Evolutionary conservation across 2,888 invertebrate genomes (phyloP), one percentile per base, ranked within the genome.

Genomic region (Cheilosia pagana): DNA sequence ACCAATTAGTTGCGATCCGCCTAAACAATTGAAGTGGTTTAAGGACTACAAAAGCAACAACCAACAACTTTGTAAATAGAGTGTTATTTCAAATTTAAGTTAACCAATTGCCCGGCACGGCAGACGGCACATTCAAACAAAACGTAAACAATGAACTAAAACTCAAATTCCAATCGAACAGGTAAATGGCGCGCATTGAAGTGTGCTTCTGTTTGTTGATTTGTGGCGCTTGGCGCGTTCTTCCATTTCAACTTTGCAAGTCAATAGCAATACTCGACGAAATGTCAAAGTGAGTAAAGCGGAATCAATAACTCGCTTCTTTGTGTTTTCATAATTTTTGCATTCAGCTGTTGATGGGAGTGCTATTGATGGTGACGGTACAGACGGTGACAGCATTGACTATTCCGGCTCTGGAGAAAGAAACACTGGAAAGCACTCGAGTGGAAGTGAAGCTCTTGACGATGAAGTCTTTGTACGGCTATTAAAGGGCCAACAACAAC

Each of bases 391-490:
- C 62, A 68, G 45, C 39, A 63, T 16, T 50, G 65, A 60, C 43
- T 59, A 25, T 35, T 39, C 16, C 41, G 10, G 8, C 21, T 35
- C n/a, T 7, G 52, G 14, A 39, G 68, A 28, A 50, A 59, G 43
- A 41, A 65, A 55, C 7, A 50, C 35, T 43, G 53, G 39, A 31
- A 76, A 71, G 65, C 71, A 76, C 75, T 75, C 67, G 60, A 71
- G 62, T 67, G 81, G 81, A 85, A 85, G 81, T 71, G 75, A 81
- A 59, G 50, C 75, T 63, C 85, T 85, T 65, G 60, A 76, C 50
- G 48, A 50, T 50, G 75, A 85, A 76, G 85, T 75, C 65, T 71
- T 79, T 31, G 75, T 71, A 62, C 65, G 67, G 71, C 60, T 81
- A 14, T 67, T 76, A 41, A 62, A 81, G 50, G 75, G 83, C n/a